Evolutionary conservation across 2,797 vertebrate species (phyloP).

Genomic region (Spea hammondii): DNA sequence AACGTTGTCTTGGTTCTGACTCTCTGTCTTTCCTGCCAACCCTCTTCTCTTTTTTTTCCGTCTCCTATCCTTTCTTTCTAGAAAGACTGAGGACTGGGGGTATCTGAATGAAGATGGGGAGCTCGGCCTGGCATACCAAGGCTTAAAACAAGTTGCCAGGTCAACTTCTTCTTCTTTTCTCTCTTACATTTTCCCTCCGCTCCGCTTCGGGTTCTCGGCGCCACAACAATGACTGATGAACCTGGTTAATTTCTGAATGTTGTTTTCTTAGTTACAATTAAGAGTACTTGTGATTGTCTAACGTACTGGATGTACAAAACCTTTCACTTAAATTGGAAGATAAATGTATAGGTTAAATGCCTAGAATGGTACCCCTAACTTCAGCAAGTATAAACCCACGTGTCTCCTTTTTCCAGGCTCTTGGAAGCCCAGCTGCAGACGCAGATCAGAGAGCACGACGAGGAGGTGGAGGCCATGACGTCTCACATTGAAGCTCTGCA

Average conservation of each 20-base stretch:
- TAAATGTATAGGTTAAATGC: too few species aligned
- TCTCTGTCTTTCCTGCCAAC: constrained; percentile 57
- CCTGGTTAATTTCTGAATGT: too few species aligned
- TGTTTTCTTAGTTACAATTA: too few species aligned
- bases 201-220: not conserved
- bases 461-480: constrained; percentile 76
- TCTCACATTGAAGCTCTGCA: constrained; percentile 76
- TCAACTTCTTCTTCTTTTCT: constrained; percentile 45
- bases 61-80: constrained; percentile 71
- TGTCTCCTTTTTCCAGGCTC: constrained; percentile 66
- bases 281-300: too few species aligned
- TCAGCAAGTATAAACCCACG: too few species aligned
- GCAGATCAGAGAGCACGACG: constrained; percentile 74
- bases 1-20: constrained; percentile 27
- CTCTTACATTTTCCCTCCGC: not conserved
- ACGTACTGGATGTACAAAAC: too few species aligned
- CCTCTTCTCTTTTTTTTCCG: constrained; percentile 57
- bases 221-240: too few species aligned
- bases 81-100: constrained; percentile 84
- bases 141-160: constrained; percentile 95
- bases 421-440: constrained; percentile 88
- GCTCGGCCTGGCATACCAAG: constrained; percentile 89
- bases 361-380: too few species aligned
- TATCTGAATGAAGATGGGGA: constrained; percentile 93
- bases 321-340: too few species aligned